These are phyloP conservation scores for Bos indicus DNA, from an alignment of 2,113 vertebrate genomes.

Conservation along the genomic window DNA sequence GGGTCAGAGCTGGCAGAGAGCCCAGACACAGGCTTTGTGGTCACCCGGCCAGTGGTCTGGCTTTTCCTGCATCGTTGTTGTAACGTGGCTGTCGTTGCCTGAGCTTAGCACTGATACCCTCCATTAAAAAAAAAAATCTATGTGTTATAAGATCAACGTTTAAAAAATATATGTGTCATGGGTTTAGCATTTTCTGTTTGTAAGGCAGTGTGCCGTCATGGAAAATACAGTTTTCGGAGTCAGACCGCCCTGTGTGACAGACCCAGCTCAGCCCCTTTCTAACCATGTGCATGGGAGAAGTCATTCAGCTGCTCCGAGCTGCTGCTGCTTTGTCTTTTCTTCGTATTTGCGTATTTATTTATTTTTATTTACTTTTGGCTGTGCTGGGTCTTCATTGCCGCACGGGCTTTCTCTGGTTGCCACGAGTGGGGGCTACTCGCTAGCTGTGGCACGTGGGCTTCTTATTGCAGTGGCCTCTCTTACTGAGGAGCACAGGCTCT, in stretches of 20 bases:
- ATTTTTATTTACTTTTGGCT: not conserved
- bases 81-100: not conserved
- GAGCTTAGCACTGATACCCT: not conserved
- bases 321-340: not conserved
- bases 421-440: not conserved
- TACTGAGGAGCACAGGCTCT: not conserved
- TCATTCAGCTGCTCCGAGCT: not conserved
- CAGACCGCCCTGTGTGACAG: not conserved
- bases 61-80: not conserved
- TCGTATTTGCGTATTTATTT: not conserved
- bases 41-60: too few relatives aligned
- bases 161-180: not conserved
- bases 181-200: not conserved
- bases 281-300: too few relatives aligned
- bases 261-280: not conserved
- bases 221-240: not conserved
- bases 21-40: too few relatives aligned
- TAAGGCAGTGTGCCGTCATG: not conserved
- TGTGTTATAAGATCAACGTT: not conserved
- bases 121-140: not conserved
- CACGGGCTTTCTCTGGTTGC: not conserved
- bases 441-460: accelerated
- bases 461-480: not conserved
- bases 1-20: not conserved
- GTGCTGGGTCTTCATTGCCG: not conserved